Base-by-base conservation (phyloP, 2,888 invertebrate species). In the Cheilosia soror region DNA sequence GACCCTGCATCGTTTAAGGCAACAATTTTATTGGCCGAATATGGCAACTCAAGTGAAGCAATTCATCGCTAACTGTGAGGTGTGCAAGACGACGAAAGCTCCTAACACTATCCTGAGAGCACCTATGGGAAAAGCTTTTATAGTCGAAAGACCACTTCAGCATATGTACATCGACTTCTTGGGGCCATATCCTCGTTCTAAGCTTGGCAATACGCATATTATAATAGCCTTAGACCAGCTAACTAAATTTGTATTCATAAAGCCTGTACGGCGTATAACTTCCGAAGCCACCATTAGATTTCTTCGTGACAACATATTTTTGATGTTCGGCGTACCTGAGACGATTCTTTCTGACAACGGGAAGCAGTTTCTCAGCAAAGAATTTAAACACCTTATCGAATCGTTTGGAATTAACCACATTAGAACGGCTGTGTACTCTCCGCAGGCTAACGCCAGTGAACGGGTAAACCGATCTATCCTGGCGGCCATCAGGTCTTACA, bases 11-110 rank as follows among this genome's bases (percentile, higher is more conserved):
- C 11, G 40, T 9, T 5, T 42, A n/a, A 11, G 40, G 4, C 4
- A 42, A 42, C 40, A 42, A 42, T 42, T 9, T 6, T 65, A 25
- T 2, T 51, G 66, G 51, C 66, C 66, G 9, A 66, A 53, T 4
- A 65, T 65, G 63, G 49, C 63, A 2, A 15, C 31, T 2, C 51
- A 51, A 2, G 51, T 66, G 1, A 66, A 40, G 25, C 1, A 6
- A 9, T 5, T 51, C 37, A 42, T 42, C 6, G 3, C 13, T 42
- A 11, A 4, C 1, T 42, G 40, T n/a, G 40, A 42, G 4, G 40
- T 42, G 11, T 42, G 40, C 40, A 42, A 42, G n/a, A n/a, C 40
- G 5, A 0, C 33, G 5, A 7, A 7, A n/a, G 47, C 6, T 4
- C 33, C 13, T 29, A 31, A 25, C 25, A 11, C 11, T 7, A 13